Base-by-base conservation (phyloP, 2,113 vertebrate species). In the Osmerus mordax region DNA sequence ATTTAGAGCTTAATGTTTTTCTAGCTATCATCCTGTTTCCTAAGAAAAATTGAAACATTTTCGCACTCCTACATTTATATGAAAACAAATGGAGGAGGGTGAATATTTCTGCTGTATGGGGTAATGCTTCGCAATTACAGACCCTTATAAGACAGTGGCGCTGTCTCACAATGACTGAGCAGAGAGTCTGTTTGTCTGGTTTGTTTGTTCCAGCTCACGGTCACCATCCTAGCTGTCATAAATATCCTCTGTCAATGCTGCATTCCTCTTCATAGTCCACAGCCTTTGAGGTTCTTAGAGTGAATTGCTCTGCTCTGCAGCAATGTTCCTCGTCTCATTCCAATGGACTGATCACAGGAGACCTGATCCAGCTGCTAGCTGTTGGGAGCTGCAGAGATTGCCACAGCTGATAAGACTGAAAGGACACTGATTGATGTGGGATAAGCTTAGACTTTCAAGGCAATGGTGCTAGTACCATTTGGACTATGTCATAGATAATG, bases 281-380 rank as follows among this genome's bases (percentile, higher is more conserved):
- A 82, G 74, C 77, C 83, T 82, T 86, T 86, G 77, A 90, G 82
- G 79, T 80, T 79, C 41, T 77, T 76, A 65, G 18, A 19, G 69
- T 47, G 86, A 84, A 83, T 80, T 80, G 73, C 80, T 69, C 81
- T 80, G 84, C 83, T 84, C 85, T 83, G 85, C 76, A 73, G 81
- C 58, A 13, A 56, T 79, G 86, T 78, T 73, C 59, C 32, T 7
- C 7, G 32, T 61, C 80, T 85, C 82, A 85, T 91, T 89, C 84
- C 89, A 84, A 74, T 59, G 83, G 72, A 71, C 83, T 84, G 88
- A 91, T 90, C 88, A 88, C 86, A 87, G 81, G 82, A 83, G 80
- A 82, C 71, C 79, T 67, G 81, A 84, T 85, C 88, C 83, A 87
- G 86, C 88, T 88, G 85, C 41, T 47, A 9, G 7, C 8, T 85